Evolutionary conservation across 2,113 vertebrate genomes (phyloP).

Genomic region (Boulengeromyrus knoepffleri): DNA sequence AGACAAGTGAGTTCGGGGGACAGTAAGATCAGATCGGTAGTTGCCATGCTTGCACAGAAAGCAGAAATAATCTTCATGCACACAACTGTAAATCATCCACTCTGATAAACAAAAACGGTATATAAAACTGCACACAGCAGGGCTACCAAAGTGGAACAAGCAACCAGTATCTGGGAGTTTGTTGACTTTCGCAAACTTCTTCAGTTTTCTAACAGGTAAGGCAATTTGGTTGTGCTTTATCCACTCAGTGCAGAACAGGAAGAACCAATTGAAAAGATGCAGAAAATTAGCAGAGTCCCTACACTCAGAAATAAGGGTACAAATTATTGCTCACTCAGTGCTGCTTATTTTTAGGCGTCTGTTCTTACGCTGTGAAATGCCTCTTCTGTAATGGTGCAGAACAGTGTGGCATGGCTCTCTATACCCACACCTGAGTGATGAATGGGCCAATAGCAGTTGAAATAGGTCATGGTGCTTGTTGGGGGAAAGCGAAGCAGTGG

Average conservation of each 20-base stretch:
- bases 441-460: slow-evolving; percentile 48
- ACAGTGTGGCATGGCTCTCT: slow-evolving; percentile 32
- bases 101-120: not conserved
- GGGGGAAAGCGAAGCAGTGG: slow-evolving; percentile 50
- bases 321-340: slow-evolving; percentile 47
- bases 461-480: slow-evolving; percentile 56
- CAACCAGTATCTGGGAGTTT: not conserved
- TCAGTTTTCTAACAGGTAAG: not conserved
- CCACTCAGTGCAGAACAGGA: not conserved
- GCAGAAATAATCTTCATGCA: not conserved
- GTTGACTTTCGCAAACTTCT: not conserved
- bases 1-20: not conserved
- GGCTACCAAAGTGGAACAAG: not conserved
- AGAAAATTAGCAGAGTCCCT: not conserved
- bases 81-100: not conserved
- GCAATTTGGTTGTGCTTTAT: not conserved
- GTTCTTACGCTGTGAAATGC: slow-evolving; percentile 53
- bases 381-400: slow-evolving; percentile 46
- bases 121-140: not conserved
- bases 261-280: not conserved
- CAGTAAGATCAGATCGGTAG: not conserved
- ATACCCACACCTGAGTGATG: slow-evolving; percentile 47
- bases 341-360: slow-evolving; percentile 34
- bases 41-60: not conserved
- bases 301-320: slow-evolving; percentile 24